Base-by-base conservation (phyloP, 2,797 vertebrate genomes). In the Scolopax bukidnonensis region DNA sequence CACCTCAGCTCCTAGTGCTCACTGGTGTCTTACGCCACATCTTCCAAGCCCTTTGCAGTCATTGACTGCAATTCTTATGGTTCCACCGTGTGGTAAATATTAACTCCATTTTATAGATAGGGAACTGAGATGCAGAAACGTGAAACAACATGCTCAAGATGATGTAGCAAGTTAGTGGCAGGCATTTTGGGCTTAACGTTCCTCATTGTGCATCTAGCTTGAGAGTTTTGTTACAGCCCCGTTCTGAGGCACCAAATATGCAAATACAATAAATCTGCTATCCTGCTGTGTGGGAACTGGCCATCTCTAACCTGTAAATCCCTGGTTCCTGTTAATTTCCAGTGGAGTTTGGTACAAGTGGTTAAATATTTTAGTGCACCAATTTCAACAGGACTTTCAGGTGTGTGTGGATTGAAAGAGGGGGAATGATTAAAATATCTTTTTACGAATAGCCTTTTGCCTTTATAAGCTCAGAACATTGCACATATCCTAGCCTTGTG, bases 301-400 rank as follows among this genome's bases (percentile, higher is more conserved):
- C 87, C 91, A 45, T 92, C 84, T 91, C 70, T 79, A 94, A 91
- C 93, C 83, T 95, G 83, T 82, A 90, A 92, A 93, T 95, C 95
- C 77, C 67, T 11, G 9, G 56, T 95, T 88, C 67, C 89, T 69
- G 88, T 40, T 82, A n/a, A 81, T 95, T 95, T 96, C 81, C 91
- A 73, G 56, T 12, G 57, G 70, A 89, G 84, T 96, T 94, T 83
- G 87, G 80, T 75, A 90, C 63, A 87, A 95, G 90, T 92, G 84
- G 67, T 89, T 93, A 95, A 92, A 96, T 95, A 83, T 90, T 93
- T 85, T 78, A 92, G 93, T 94, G 76, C 84, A 70, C 89, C 84
- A 32, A 32, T 91, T 97, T 92, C 78, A 89, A 67, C 71, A 43
- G 89, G 73, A 91, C 95, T 96, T 95, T 87, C 89, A 94, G 87